phyloP scores from a whole-genome alignment of 2,797 vertebrate genomes.

The Rhinogobio ventralis region DNA sequence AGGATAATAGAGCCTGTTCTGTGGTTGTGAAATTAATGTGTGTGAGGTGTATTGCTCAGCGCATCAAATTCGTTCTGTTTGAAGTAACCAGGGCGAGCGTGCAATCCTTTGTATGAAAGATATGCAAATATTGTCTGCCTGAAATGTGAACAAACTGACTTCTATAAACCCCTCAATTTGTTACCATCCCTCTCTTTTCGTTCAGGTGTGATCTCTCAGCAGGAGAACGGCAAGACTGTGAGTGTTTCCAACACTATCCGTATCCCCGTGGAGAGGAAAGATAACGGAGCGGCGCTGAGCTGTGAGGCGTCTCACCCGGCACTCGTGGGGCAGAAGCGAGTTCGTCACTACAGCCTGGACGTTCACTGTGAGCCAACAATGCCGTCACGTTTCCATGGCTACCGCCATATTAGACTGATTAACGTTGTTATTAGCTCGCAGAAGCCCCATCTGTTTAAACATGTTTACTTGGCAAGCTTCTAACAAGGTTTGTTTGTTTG shows the following conservation, averaged over 20 bases:
- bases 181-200: conserved; percentile 4
- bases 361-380: conserved; percentile 85
- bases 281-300: conserved; percentile 85
- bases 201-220: conserved; percentile 85
- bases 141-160: conserved; percentile 35
- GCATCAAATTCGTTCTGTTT: background rate
- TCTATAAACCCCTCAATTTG: background rate
- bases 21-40: conserved; percentile 3
- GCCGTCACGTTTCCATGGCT: conserved; percentile 40
- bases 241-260: conserved; percentile 85
- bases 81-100: background rate
- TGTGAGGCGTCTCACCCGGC: conserved; percentile 87
- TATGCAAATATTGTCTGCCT: conserved; percentile 19
- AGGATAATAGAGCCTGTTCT: background rate
- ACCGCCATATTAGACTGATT: conserved; percentile 49
- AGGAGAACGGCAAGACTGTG: conserved; percentile 87
- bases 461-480: conserved; percentile 53
- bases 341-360: conserved; percentile 89
- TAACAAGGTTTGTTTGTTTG: conserved; percentile 39
- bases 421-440: conserved; percentile 47
- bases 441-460: conserved; percentile 56
- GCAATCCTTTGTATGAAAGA: background rate
- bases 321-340: conserved; percentile 81
- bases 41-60: background rate
- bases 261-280: conserved; percentile 86